Percentiles rank a stretch among this genome's conserved stretches.
These are phyloP conservation scores for Melipona quadrifasciata DNA, from an alignment of 1,140 invertebrate genomes.

Conservation along the genomic window DNA sequence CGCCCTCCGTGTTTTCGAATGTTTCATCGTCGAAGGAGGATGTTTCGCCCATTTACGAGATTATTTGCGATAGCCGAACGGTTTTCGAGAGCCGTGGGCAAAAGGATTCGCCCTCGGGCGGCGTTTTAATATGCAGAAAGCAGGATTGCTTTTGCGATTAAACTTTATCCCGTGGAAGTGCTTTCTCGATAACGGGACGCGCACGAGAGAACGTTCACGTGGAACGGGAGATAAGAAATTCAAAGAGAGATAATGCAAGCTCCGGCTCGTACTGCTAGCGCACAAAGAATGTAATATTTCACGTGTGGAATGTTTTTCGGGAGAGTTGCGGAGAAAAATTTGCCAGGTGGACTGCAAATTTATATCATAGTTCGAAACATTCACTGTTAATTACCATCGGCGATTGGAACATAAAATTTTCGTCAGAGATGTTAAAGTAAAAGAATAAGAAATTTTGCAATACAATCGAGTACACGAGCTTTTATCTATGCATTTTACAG, in stretches of 20 bases:
- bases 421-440: too few relatives aligned
- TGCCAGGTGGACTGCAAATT: too few relatives aligned
- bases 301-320: not conserved
- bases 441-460: too few relatives aligned
- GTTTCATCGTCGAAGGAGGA: not conserved
- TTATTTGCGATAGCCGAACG: not conserved
- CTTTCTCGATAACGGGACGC: not conserved
- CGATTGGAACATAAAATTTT: too few relatives aligned
- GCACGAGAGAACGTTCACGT: slow-evolving; percentile 4
- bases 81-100: not conserved
- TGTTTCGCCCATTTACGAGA: slow-evolving; percentile 13
- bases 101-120: not conserved
- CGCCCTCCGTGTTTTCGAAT: not conserved
- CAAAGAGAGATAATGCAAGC: not conserved
- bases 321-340: too few relatives aligned
- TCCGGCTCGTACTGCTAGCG: too few relatives aligned
- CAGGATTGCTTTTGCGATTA: slow-evolving; percentile 7
- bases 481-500: too few relatives aligned
- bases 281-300: not conserved
- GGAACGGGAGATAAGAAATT: slow-evolving; percentile 17
- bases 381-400: too few relatives aligned
- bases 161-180: not conserved
- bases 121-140: slow-evolving; percentile 16
- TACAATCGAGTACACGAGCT: too few relatives aligned
- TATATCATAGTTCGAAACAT: too few relatives aligned